phyloP scores from a whole-genome alignment of 2,888 invertebrate species.

The Pachliopta kotzebuea region DNA sequence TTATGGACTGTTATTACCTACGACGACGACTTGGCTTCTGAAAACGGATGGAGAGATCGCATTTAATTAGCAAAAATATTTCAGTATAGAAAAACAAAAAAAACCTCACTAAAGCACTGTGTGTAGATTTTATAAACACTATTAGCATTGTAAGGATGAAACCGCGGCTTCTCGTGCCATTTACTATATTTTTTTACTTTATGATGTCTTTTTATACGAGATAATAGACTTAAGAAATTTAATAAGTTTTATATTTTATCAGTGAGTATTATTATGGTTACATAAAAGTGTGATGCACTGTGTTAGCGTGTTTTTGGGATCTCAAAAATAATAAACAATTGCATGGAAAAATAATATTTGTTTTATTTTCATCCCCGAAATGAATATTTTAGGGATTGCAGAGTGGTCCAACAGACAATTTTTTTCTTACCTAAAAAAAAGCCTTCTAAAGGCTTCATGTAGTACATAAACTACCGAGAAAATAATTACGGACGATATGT shows the following conservation, averaged over 20 bases:
- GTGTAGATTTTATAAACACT: slow-evolving; percentile 32
- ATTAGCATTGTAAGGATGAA: slow-evolving; percentile 45
- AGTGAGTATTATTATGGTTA: slow-evolving; percentile 38
- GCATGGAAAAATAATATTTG: slow-evolving; percentile 47
- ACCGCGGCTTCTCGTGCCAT: slow-evolving; percentile 76
- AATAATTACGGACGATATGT: too few relatives aligned
- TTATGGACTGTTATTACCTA: slow-evolving; percentile 32
- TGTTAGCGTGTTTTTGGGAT: slow-evolving; percentile 80
- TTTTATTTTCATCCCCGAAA: slow-evolving; percentile 34
- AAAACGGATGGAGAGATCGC: slow-evolving; percentile 53
- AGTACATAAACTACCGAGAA: too few relatives aligned
- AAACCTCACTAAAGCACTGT: slow-evolving; percentile 41
- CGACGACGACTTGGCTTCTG: slow-evolving; percentile 61
- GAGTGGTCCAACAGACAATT: too few relatives aligned
- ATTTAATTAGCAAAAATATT: slow-evolving; percentile 51
- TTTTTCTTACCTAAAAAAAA: too few relatives aligned
- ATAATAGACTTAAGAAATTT: slow-evolving; percentile 34
- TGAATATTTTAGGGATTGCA: too few relatives aligned
- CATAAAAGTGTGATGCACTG: slow-evolving; percentile 55
- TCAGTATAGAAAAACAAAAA: slow-evolving; percentile 52
- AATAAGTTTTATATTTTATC: slow-evolving; percentile 41
- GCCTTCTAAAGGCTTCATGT: too few relatives aligned
- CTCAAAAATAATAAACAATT: slow-evolving; percentile 77
- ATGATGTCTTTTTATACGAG: slow-evolving; percentile 31
- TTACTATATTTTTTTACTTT: slow-evolving; percentile 33